Base-by-base conservation (phyloP, 2,113 vertebrate genomes). In the Ictidomys tridecemlineatus region DNA sequence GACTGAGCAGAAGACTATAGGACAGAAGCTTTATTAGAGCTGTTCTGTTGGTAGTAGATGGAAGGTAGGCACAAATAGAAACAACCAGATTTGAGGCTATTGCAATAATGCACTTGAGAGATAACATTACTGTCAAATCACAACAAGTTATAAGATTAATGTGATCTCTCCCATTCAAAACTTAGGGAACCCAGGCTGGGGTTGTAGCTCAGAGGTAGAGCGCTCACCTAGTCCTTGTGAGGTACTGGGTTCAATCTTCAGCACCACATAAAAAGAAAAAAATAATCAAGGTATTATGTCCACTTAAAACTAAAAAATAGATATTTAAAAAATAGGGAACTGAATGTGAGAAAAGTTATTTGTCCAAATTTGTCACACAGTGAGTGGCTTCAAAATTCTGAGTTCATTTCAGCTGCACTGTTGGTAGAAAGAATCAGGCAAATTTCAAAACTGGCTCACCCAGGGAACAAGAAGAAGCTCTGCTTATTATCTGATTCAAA, bases 401-500 rank as follows among this genome's bases (percentile, higher is more conserved):
- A 88, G 39, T 90, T 88, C 65, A 48, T 80, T 58, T 39, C 72
- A 92, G 76, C 67, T 96, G 65, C 58, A 20, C 17, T 20, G 9
- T 79, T 93, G 70, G 77, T 94, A 82, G 84, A 39, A 69, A 93
- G 86, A 95, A 92, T 67, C 74, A 93, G 86, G 86, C 87, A 56
- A 34, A 88, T 88, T 89, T 96, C 14, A 89, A 73, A 93, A 85
- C 3, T 90, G 89, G 70, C 93, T 95, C 48, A 73, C 32, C 69
- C 86, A 72, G 89, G 80, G 65, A 94, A 86, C 65, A 72, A n/a
- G 65, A 72, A n/a, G 65, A 93, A 83, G 37, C 32, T 65, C 30
- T 92, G 85, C 80, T 94, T 92, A 87, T 92, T 87, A 63, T 77
- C 37, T 89, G 86, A 86, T 91, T 96, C 22, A 45, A 85, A 89